These are phyloP conservation scores for Lottia gigantea DNA, from an alignment of 2,888 invertebrate species.

Conservation along the genomic window DNA sequence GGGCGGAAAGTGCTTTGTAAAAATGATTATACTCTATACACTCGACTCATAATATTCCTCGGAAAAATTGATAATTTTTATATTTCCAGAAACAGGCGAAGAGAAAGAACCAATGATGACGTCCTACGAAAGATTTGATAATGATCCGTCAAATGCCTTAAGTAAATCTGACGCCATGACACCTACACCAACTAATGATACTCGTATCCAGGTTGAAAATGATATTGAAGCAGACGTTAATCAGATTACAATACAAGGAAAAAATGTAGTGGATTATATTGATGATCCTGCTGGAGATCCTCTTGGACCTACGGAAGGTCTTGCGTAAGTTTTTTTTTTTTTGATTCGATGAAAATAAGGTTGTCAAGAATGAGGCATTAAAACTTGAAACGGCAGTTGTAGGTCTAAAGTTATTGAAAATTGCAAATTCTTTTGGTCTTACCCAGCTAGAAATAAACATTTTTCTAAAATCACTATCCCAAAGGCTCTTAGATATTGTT, in stretches of 20 bases:
- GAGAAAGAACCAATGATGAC: slow-evolving; percentile 23
- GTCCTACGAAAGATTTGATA: slow-evolving; percentile 37
- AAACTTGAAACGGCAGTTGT: too few species aligned
- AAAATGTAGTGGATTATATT: slow-evolving; percentile 36
- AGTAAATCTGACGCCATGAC: slow-evolving; percentile 23
- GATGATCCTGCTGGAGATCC: slow-evolving; percentile 45
- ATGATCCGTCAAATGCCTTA: slow-evolving; percentile 18
- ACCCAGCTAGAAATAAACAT: too few species aligned
- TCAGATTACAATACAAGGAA: slow-evolving; percentile 30
- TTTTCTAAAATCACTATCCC: too few species aligned
- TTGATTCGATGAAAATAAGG: not conserved
- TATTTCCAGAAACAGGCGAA: slow-evolving; percentile 18
- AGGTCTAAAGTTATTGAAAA: too few species aligned
- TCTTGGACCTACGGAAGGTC: slow-evolving; percentile 28
- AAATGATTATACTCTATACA: too few species aligned
- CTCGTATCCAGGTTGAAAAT: slow-evolving; percentile 34
- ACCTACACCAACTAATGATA: slow-evolving; percentile 21
- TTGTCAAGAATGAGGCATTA: too few species aligned
- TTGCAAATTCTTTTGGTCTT: too few species aligned
- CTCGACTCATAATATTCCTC: too few species aligned
- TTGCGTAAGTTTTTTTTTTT: slow-evolving; percentile 34
- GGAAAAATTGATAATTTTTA: not conserved
- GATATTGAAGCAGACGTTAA: slow-evolving; percentile 25
- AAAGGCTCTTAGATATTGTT: too few species aligned
- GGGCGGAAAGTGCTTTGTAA: too few species aligned